Conservation (phyloP, 64 coral and sea anemone genomes). For the Exaiptasia diaphana region DNA sequence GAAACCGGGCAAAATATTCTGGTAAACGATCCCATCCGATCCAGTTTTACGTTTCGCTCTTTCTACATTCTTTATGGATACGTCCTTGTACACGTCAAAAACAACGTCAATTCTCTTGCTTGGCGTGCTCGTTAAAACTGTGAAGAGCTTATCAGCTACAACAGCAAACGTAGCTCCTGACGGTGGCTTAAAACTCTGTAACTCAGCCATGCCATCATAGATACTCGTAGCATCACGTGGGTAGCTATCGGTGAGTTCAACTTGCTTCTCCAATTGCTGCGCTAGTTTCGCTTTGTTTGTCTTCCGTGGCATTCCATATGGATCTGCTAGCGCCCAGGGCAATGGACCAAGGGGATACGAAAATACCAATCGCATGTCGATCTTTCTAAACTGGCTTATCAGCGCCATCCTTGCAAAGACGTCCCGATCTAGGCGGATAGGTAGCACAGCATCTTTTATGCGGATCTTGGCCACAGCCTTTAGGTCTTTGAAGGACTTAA, state of each 20-base stretch:
- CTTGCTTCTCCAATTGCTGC: slow-evolving; percentile 5
- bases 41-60: slow-evolving; percentile 29
- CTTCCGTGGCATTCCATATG: slow-evolving; percentile 33
- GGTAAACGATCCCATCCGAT: slow-evolving; percentile 34
- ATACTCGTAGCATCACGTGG: slow-evolving; percentile 47
- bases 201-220: slow-evolving; percentile 14
- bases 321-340: slow-evolving; percentile 10
- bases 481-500: slow-evolving; percentile 60
- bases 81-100: slow-evolving; percentile 39
- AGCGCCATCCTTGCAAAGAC: slow-evolving; percentile 63
- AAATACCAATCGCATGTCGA: slow-evolving; percentile 32
- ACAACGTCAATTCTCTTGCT: slow-evolving; percentile 33
- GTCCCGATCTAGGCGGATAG: slow-evolving; percentile 32
- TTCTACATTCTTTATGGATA: slow-evolving; percentile 53
- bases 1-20: slow-evolving; percentile 52
- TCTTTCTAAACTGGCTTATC: slow-evolving; percentile 45
- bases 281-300: slow-evolving; percentile 22
- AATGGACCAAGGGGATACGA: slow-evolving; percentile 62
- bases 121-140: slow-evolving; percentile 46
- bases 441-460: slow-evolving; percentile 35
- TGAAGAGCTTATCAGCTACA: slow-evolving; percentile 43
- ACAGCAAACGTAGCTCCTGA: slow-evolving; percentile 15
- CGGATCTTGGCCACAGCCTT: slow-evolving; percentile 24
- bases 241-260: slow-evolving; percentile 27
- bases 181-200: slow-evolving; percentile 1